Conservation (phyloP, 2,888 invertebrate genomes). For the Microplitis deprimator region DNA sequence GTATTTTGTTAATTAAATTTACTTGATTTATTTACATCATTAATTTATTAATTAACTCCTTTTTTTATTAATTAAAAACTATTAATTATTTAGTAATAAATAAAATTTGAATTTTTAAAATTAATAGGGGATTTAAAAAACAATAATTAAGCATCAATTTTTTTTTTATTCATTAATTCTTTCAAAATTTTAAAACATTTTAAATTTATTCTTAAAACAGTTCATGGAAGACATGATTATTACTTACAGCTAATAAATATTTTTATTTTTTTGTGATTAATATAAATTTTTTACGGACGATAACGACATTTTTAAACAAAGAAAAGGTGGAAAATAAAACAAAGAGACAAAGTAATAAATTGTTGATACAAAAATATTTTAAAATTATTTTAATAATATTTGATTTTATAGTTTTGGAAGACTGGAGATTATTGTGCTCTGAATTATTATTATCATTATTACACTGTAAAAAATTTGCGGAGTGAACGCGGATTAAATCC, state of each 20-base stretch:
- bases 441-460: neutral
- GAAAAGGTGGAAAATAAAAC: neutral
- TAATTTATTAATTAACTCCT: slow-evolving; percentile 1
- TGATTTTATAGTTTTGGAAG: slow-evolving; percentile 42
- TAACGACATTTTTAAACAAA: neutral
- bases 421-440: slow-evolving; percentile 24
- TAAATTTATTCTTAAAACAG: neutral
- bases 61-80: neutral
- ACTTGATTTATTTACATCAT: neutral
- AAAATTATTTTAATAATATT: neutral
- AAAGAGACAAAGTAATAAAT: neutral
- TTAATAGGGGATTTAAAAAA: no score
- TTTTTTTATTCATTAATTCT: neutral
- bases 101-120: neutral
- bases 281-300: no score
- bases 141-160: neutral
- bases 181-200: neutral
- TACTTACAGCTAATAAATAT: slow-evolving; percentile 25
- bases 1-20: slow-evolving; percentile 1
- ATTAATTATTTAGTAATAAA: neutral
- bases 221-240: slow-evolving; percentile 60
- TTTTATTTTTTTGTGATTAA: neutral
- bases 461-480: no score
- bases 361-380: slow-evolving; percentile 29
- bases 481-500: no score